Base-by-base conservation (phyloP, 2,113 vertebrate species). In the Lepus americanus region DNA sequence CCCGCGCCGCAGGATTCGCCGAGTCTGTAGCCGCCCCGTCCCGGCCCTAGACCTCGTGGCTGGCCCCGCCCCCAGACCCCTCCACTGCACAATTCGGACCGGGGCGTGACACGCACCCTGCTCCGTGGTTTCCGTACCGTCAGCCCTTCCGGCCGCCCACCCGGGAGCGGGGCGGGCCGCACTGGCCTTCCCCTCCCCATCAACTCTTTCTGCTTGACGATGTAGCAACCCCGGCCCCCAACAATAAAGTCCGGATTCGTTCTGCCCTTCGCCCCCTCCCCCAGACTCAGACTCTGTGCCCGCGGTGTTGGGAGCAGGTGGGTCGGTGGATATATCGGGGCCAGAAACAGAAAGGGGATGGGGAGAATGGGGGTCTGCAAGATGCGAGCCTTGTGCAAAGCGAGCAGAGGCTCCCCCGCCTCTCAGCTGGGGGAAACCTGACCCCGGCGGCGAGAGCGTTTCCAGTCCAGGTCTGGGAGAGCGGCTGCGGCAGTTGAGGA, bases 201-300 rank as follows among this genome's bases (percentile, higher is more conserved):
- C 94, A 85, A 94, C 95, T 94, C 95, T 94, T 92, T 96, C 91
- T 96, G 97, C 97, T 97, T 97, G 96, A 97, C 88, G n/a, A 97
- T 97, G 97, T 97, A 97, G 97, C 97, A 97, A 92, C 83, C 92
- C 91, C 20, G n/a, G 36, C 67, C 91, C 89, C 84, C 78, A 78
- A 97, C 87, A 97, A 97, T 97, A 97, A 97, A 97, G 96, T 97
- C 97, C 96, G 94, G 91, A 97, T 97, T 97, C 91, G 92, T 96
- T 96, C 86, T 96, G 95, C 96, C 96, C 96, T 95, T 90, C 31
- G 89, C 89, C 23, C 91, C 87, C 14, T 86, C 23, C 91, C 86
- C 14, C 49, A 49, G 88, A 72, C 94, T 96, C 78, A 67, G 80
- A 33, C 70, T 95, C 87, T 89, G 39, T 97, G 89, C 78, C 36